Conservation (phyloP, 2,113 vertebrate species). For the Takifugu bimaculatus region DNA sequence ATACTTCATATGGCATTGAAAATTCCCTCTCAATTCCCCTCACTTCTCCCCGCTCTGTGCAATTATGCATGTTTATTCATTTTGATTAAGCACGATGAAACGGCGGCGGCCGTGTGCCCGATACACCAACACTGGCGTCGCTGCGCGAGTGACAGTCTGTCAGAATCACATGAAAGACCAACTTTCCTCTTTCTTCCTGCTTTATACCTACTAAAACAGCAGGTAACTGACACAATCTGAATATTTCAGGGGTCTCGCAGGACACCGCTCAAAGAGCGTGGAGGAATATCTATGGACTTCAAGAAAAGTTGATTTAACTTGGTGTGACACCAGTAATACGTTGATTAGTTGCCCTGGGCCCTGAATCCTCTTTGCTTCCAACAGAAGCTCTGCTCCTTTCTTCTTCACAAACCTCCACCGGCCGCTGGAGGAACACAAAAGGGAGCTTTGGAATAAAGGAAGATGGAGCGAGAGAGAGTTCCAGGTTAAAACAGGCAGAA, state of each 20-base stretch:
- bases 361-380: conserved; percentile 54
- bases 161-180: conserved; percentile 46
- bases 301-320: conserved; percentile 59
- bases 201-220: conserved; percentile 58
- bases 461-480: conserved; percentile 8
- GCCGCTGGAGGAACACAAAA: conserved; percentile 67
- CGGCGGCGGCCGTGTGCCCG: not conserved
- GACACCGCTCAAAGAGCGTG: conserved; percentile 60
- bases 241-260: conserved; percentile 66
- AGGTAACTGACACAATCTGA: conserved; percentile 62
- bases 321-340: conserved; percentile 69
- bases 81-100: conserved; percentile 63
- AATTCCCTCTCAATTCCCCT: conserved; percentile 69
- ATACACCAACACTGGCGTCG: too few species aligned
- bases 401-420: conserved; percentile 33
- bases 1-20: conserved; percentile 72
- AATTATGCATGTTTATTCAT: conserved; percentile 76
- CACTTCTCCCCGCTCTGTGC: conserved; percentile 65
- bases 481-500: conserved; percentile 32
- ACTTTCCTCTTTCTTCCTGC: conserved; percentile 1
- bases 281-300: conserved; percentile 37
- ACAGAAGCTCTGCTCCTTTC: conserved; percentile 50
- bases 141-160: conserved; percentile 51
- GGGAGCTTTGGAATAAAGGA: not conserved
- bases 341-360: conserved; percentile 71